Percentiles rank a stretch among this genome's conserved stretches.
These are phyloP conservation scores for Drosophila pegasa DNA, from an alignment of 2,888 invertebrate genomes.

Conservation along the genomic window DNA sequence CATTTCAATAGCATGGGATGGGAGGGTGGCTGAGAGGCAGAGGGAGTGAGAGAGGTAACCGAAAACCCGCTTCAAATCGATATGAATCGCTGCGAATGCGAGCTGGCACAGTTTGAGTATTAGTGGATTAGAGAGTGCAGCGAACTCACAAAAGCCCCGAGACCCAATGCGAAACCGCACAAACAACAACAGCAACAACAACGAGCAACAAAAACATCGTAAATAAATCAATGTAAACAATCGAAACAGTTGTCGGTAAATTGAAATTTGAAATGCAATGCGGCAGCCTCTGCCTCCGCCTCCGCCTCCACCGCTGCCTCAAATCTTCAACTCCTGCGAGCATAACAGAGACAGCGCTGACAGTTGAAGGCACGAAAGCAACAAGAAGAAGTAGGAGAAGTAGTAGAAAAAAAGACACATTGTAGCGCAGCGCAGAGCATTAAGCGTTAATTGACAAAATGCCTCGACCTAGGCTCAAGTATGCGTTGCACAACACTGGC, in stretches of 20 bases:
- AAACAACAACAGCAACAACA: conserved; percentile 41
- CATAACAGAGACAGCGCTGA: conserved; percentile 6
- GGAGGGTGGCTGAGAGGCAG: not conserved
- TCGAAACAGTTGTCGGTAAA: conserved; percentile 82
- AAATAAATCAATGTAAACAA: conserved; percentile 81
- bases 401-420: not conserved
- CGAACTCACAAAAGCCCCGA: conserved; percentile 29
- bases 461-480: conserved; percentile 18
- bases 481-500: conserved; percentile 31
- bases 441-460: conserved; percentile 71
- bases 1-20: conserved; percentile 59
- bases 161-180: conserved; percentile 68
- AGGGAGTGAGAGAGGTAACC: conserved; percentile 28
- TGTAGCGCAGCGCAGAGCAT: conserved; percentile 35
- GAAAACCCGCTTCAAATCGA: conserved; percentile 25
- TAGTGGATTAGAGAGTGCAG: conserved; percentile 66
- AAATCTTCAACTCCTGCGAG: not conserved
- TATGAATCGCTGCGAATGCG: conserved; percentile 56
- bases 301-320: not conserved
- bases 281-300: conserved; percentile 30
- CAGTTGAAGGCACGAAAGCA: not conserved
- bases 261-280: conserved; percentile 79
- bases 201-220: conserved; percentile 49
- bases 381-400: not conserved
- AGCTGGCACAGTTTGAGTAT: conserved; percentile 61